phyloP scores from a whole-genome alignment of 2,797 vertebrate genomes.

The Sebastes nivosus region DNA sequence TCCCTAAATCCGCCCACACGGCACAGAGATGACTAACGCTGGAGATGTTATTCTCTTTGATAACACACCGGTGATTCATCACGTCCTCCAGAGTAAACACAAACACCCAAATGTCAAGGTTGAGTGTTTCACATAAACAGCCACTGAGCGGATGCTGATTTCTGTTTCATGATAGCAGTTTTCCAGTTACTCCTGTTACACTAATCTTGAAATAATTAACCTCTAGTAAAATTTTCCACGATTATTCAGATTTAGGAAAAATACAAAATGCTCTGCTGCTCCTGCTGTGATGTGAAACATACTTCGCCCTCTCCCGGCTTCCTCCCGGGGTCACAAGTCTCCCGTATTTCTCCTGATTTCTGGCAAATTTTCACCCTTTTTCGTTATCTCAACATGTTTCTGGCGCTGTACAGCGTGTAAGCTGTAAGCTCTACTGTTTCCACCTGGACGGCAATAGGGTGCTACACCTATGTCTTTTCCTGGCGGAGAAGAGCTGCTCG shows the following conservation, averaged over 20 bases:
- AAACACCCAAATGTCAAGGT: slow-evolving; percentile 31
- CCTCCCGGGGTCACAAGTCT: too few relatives aligned
- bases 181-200: not conserved
- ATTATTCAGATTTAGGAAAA: not conserved
- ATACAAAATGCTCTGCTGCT: rapidly evolving
- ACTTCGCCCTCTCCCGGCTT: too few relatives aligned
- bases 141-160: not conserved
- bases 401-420: too few relatives aligned
- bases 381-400: too few relatives aligned
- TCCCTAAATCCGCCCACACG: not conserved
- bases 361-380: too few relatives aligned
- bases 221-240: not conserved
- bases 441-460: rapidly evolving
- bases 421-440: too few relatives aligned
- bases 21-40: slow-evolving; percentile 18
- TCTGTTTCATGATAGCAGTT: not conserved
- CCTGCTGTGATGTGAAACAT: too few relatives aligned
- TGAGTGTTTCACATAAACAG: not conserved
- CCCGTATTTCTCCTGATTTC: too few relatives aligned
- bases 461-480: too few relatives aligned
- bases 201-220: not conserved
- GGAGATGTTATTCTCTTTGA: slow-evolving; percentile 30
- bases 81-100: slow-evolving; percentile 1
- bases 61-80: slow-evolving; percentile 14
- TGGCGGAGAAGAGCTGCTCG: too few relatives aligned